Conservation (phyloP, 2,113 vertebrate genomes). For the Dromaius novaehollandiae region DNA sequence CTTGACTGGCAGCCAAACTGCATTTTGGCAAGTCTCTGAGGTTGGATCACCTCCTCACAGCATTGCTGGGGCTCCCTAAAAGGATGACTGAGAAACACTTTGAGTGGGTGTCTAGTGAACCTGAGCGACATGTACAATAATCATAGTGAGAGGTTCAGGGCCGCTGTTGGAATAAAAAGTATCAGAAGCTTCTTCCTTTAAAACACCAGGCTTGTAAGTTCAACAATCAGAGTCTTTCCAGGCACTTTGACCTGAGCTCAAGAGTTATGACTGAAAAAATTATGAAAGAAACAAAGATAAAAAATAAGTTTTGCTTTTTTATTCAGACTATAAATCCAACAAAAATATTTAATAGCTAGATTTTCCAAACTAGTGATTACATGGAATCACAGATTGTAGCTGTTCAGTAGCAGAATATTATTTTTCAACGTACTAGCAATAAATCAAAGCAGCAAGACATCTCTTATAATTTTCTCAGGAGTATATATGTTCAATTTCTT, state of each 20-base stretch:
- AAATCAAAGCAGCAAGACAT: neutral
- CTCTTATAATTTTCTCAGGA: neutral
- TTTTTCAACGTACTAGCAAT: neutral
- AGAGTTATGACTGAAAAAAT: neutral
- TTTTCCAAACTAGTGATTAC: neutral
- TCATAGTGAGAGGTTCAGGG: neutral
- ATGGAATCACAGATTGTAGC: neutral
- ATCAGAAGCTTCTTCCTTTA: neutral
- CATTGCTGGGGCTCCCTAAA: neutral
- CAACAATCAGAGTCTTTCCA: neutral
- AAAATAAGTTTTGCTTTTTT: rapidly evolving
- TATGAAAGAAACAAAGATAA: neutral
- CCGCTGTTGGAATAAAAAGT: neutral
- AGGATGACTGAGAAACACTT: neutral
- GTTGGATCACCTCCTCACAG: neutral
- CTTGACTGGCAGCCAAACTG: neutral
- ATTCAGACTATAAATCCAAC: neutral
- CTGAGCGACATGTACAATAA: neutral
- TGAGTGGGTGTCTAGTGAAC: neutral
- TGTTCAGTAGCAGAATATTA: neutral
- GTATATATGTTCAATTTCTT: neutral
- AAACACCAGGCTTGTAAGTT: neutral
- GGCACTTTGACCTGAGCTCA: neutral
- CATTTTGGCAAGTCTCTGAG: neutral
- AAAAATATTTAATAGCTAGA: neutral